Conservation (phyloP, 2,888 invertebrate genomes). For the Lamellibrachia columna region DNA sequence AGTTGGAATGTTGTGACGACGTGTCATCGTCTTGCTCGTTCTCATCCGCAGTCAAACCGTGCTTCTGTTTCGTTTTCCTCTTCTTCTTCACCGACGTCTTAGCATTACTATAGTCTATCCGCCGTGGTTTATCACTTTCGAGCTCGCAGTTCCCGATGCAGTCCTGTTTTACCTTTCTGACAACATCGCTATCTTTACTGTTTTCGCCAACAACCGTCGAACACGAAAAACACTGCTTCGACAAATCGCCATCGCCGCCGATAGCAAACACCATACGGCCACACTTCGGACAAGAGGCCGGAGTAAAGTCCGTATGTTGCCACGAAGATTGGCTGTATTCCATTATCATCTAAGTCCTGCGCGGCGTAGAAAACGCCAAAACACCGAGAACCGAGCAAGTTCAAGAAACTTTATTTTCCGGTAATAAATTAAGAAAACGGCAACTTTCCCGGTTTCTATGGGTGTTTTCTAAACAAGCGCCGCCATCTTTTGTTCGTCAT, state of each 20-base stretch:
- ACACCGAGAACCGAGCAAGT: background rate
- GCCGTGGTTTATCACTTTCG: background rate
- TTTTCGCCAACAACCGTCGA: background rate
- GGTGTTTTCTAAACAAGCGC: conserved; percentile 10
- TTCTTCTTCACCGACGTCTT: background rate
- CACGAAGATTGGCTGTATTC: background rate
- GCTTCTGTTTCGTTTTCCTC: background rate
- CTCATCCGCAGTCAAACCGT: background rate
- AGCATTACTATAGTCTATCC: background rate
- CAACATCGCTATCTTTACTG: background rate
- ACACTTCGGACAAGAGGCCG: conserved; percentile 7
- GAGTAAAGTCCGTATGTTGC: conserved; percentile 18
- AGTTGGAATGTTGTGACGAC: conserved; percentile 8
- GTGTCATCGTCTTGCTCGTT: background rate
- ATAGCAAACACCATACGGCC: conserved; percentile 7
- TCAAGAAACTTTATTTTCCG: conserved; percentile 1
- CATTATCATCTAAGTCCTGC: background rate
- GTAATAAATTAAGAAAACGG: background rate
- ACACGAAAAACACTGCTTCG: conserved; percentile 17
- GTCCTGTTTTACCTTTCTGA: background rate
- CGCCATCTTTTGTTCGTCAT: background rate
- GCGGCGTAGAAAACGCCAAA: background rate
- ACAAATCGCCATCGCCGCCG: conserved; percentile 7
- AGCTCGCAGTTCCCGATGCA: background rate
- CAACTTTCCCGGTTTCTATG: background rate